Evolutionary conservation across 2,888 invertebrate genomes (phyloP), one percentile per base, ranked within the genome.

Genomic region (Cordilura impudica): DNA sequence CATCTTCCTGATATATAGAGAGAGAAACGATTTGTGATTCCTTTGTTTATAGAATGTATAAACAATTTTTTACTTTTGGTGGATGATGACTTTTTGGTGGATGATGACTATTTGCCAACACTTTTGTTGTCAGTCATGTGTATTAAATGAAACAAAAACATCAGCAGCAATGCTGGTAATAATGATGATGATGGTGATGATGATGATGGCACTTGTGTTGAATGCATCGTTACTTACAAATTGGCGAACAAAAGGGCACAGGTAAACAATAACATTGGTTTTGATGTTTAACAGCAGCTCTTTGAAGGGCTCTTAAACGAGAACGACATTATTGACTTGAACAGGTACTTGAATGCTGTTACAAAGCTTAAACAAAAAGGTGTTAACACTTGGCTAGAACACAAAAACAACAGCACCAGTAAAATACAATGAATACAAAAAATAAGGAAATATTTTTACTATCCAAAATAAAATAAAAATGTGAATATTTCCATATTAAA

Each of bases 201-300:
- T 56, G 23, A 29, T 61, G 45, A 16, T 35, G 19, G 12, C 56
- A 75, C 66, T 67, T 71, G 43, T 53, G 45, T 75, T 75, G 72
- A 75, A 75, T 75, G 71, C 67, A 43, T 63, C 71, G 67, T 79
- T 79, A 71, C 71, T 19, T 63, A 72, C 71, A 75, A 75, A 79
- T 79, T 75, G 56, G 19, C 19, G n/a, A 61, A 72, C 67, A 67
- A 67, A 26, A 61, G 19, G 16, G 45, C 1, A 47, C n/a, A 45
- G 19, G 19, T 56, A 18, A 45, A 45, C 47, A 49, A 47, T 12
- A 23, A 72, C 39, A 39, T 49, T 8, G 53, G n/a, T 4, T 19
- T 21, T 7, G 7, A 47, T 16, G 7, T 10, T 53, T 29, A 53
- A 29, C 14, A 53, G 6, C 26, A 26, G 6, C 26, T 4, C 26